Percentiles rank a stretch among this genome's conserved stretches.
phyloP scores from a whole-genome alignment of 2,797 vertebrate species.

The Acropternis orthonyx region DNA sequence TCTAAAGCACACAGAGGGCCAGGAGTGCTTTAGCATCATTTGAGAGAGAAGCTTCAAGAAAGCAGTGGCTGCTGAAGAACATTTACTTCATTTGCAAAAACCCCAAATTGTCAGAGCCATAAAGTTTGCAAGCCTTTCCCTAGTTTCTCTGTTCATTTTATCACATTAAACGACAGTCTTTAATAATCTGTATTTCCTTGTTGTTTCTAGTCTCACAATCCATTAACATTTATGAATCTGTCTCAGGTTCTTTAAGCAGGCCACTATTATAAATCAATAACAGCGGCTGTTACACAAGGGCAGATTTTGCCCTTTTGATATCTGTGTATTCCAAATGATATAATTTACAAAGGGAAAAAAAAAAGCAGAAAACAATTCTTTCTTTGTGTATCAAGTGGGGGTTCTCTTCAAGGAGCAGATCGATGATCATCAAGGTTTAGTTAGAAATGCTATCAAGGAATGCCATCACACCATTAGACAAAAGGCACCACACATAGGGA shows the following conservation, averaged over 20 bases:
- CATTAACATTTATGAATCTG: not conserved
- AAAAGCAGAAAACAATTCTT: not conserved
- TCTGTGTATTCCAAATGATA: not conserved
- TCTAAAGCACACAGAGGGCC: not conserved
- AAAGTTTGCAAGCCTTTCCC: not conserved
- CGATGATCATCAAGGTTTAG: not conserved
- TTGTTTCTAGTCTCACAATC: not conserved
- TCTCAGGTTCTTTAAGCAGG: not conserved
- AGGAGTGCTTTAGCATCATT: not conserved
- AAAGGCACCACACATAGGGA: not conserved
- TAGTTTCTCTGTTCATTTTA: not conserved
- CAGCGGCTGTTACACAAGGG: not conserved
- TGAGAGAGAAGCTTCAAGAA: not conserved
- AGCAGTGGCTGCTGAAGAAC: not conserved
- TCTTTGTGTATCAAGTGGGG: not conserved
- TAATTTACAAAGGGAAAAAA: not conserved
- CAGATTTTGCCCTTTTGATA: not conserved
- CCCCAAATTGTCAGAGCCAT: not conserved
- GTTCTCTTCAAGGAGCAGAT: not conserved
- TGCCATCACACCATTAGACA: not conserved
- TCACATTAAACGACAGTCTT: not conserved
- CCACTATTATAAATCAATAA: not conserved
- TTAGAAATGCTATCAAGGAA: not conserved
- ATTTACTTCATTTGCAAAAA: not conserved
- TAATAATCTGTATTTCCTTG: not conserved